Conservation (phyloP, 1,140 invertebrate genomes). For the Drosophila busckii region DNA sequence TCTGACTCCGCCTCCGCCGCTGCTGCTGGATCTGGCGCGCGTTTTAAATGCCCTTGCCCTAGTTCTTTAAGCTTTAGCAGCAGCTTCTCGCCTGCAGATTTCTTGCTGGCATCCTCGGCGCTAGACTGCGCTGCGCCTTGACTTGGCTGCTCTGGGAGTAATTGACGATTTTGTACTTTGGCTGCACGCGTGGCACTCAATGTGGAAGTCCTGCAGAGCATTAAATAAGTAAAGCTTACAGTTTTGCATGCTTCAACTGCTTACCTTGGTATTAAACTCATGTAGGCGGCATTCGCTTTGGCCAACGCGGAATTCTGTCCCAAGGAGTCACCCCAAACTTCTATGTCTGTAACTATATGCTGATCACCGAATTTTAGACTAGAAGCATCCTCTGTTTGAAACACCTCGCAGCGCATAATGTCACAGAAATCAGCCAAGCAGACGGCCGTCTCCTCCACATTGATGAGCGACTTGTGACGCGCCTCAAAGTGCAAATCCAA, state of each 20-base stretch:
- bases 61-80: conserved; percentile 61
- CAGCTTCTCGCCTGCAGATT: conserved; percentile 58
- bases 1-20: not conserved
- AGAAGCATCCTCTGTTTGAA: conserved; percentile 85
- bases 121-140: conserved; percentile 45
- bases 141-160: conserved; percentile 74
- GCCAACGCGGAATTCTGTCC: conserved; percentile 83
- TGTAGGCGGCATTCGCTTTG: conserved; percentile 80
- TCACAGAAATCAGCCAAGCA: conserved; percentile 96
- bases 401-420: conserved; percentile 95
- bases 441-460: conserved; percentile 92
- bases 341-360: conserved; percentile 85
- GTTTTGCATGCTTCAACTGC: not conserved
- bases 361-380: conserved; percentile 79
- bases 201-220: conserved; percentile 63
- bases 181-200: conserved; percentile 69
- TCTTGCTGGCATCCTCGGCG: conserved; percentile 47
- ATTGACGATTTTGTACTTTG: conserved; percentile 78
- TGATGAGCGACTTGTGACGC: conserved; percentile 90
- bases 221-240: not conserved
- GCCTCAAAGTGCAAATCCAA: conserved; percentile 94
- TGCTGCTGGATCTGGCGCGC: conserved; percentile 68
- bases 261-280: conserved; percentile 76
- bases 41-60: conserved; percentile 57
- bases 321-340: conserved; percentile 85